A percentile compares a stretch with the other conserved stretches of the same genome.
phyloP scores from a whole-genome alignment of 37 sponge, comb jelly and placozoan species.

The Lycopodina hypogea region DNA sequence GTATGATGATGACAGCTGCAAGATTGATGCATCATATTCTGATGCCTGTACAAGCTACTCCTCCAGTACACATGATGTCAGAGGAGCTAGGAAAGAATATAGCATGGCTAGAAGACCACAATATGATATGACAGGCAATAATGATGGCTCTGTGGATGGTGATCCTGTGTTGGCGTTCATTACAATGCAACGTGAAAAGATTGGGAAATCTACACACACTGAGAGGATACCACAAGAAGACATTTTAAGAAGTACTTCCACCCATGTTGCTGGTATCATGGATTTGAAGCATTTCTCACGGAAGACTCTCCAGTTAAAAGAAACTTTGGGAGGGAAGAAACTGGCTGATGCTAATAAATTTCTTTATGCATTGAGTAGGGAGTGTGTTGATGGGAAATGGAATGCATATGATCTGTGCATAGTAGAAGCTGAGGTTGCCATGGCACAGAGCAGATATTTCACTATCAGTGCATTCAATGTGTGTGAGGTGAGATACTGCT shows the following conservation, averaged over 20 bases:
- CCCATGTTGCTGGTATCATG: slow-evolving; percentile 24
- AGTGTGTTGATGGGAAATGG: background rate
- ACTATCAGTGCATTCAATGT: slow-evolving; percentile 37
- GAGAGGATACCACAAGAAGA: background rate
- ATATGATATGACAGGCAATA: background rate
- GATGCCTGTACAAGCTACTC: too few relatives aligned
- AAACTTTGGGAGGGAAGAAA: background rate
- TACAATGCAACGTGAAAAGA: background rate
- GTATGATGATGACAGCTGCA: too few relatives aligned
- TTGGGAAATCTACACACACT: background rate
- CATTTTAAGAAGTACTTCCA: background rate
- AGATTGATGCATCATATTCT: too few relatives aligned
- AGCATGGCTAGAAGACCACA: too few relatives aligned
- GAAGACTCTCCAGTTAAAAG: background rate
- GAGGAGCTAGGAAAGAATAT: too few relatives aligned
- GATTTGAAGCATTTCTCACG: slow-evolving; percentile 28
- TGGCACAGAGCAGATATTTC: slow-evolving; percentile 11
- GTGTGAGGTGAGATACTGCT: slow-evolving; percentile 13
- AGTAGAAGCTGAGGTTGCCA: slow-evolving; percentile 11
- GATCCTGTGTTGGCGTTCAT: slow-evolving; percentile 10
- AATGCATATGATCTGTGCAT: slow-evolving; percentile 17
- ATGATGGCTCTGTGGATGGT: background rate
- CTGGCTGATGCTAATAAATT: background rate
- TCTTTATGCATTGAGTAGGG: slow-evolving; percentile 25
- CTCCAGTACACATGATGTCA: too few relatives aligned